Evolutionary conservation across 1,140 invertebrate genomes (phyloP), one percentile per base, ranked within the genome.

Genomic region (Aphis gossypii): DNA sequence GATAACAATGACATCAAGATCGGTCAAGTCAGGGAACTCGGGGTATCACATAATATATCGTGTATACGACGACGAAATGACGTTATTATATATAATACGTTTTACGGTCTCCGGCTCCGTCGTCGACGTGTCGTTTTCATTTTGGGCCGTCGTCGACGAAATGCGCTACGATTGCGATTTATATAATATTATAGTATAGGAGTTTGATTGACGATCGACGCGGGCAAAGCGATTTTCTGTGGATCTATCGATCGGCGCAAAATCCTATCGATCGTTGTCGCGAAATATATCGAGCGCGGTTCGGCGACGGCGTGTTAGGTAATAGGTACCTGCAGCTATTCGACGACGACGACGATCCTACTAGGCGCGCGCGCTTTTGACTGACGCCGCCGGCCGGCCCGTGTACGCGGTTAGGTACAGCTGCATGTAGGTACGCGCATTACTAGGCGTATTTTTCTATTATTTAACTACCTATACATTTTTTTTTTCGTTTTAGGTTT

Each of bases 341-440:
- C 48, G 48, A 51, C 86, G 30, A n/a, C 51, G 88, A 9, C 30
- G 86, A 87, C 41, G 41, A 14, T 87, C 11, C 11, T 2, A 89
- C 20, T 20, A 7, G 48, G 21, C 48, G 88, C 88, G 88, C 88
- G 87, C 48, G 87, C 46, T 89, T 54, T 89, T 89, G 48, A 89
- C 88, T 89, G 88, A 46, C 25, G 44, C 84, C 44, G 44, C 5
- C 11, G 21, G 35, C 35, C 41, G 38, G 38, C 38, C 38, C 38
- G 38, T 3, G 83, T 41, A 30, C 82, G 83, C 38, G 8, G 38
- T n/a, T n/a, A n/a, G 60, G 60, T 14, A 68, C 60, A 68, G 83
- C 83, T 23, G 38, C 41, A 35, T 3, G 25, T 7, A 30, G 23
- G 41, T n/a, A 86, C 83, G 83, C 25, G 11, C 23, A n/a, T 46